Conservation (phyloP, 2,113 vertebrate species). For the Xenopus laevis region DNA sequence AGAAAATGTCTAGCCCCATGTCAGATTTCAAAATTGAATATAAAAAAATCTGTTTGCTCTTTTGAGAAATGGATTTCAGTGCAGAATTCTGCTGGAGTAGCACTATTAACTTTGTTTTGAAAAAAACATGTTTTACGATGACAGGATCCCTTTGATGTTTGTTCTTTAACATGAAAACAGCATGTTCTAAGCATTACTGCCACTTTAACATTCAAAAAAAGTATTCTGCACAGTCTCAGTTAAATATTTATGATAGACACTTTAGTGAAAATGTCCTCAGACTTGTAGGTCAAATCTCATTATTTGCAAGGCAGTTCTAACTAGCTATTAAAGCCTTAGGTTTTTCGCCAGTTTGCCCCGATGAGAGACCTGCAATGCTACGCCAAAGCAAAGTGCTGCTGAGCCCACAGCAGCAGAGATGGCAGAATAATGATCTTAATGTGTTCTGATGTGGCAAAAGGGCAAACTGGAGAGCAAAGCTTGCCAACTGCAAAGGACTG, state of each 20-base stretch:
- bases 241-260: background rate
- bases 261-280: background rate
- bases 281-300: slow-evolving; percentile 13
- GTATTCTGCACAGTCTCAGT: background rate
- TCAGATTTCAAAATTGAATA: no score
- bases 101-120: no score
- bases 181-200: no score
- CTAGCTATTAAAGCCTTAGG: slow-evolving; percentile 17
- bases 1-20: no score
- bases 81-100: no score
- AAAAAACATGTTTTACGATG: no score
- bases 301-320: slow-evolving; percentile 7
- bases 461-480: slow-evolving; percentile 10
- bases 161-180: no score
- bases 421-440: slow-evolving; percentile 18
- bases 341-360: slow-evolving; percentile 20
- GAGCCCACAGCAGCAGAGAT: slow-evolving; percentile 10
- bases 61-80: no score
- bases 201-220: background rate
- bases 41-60: no score
- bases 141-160: no score
- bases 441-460: slow-evolving; percentile 10
- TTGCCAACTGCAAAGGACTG: background rate
- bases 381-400: background rate
- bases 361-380: background rate